A percentile compares a stretch with the other conserved stretches of the same genome.
These are phyloP conservation scores for Myotis daubentonii DNA, from an alignment of 2,797 vertebrate genomes.

Conservation along the genomic window DNA sequence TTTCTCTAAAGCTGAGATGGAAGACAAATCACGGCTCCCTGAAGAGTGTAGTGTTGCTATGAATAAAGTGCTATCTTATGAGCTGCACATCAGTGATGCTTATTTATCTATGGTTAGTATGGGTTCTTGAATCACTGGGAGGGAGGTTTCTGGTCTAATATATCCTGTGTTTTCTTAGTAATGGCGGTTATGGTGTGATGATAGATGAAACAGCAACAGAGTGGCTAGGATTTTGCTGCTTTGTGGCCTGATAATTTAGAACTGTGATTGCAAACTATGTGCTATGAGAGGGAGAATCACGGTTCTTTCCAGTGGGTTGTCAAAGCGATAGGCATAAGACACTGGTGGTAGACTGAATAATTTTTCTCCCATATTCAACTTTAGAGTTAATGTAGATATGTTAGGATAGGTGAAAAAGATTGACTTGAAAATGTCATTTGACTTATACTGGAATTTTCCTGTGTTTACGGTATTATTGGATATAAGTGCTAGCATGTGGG, in stretches of 20 bases:
- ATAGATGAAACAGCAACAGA: not conserved
- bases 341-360: not conserved
- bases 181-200: not conserved
- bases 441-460: not conserved
- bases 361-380: not conserved
- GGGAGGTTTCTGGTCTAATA: not conserved
- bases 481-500: not conserved
- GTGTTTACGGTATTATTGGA: not conserved
- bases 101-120: constrained; percentile 72
- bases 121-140: not conserved
- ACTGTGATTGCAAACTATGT: not conserved
- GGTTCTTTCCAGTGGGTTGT: not conserved
- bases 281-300: not conserved
- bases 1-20: constrained; percentile 36
- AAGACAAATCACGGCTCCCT: not conserved
- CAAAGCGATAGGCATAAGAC: not conserved
- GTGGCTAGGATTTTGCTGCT: not conserved
- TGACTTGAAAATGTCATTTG: not conserved
- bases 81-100: constrained; percentile 35
- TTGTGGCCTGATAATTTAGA: not conserved
- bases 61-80: constrained; percentile 7
- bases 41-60: not conserved
- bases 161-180: not conserved
- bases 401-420: not conserved
- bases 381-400: not conserved